phyloP scores from a whole-genome alignment of 2,113 vertebrate species.

The Lamprotornis superbus region DNA sequence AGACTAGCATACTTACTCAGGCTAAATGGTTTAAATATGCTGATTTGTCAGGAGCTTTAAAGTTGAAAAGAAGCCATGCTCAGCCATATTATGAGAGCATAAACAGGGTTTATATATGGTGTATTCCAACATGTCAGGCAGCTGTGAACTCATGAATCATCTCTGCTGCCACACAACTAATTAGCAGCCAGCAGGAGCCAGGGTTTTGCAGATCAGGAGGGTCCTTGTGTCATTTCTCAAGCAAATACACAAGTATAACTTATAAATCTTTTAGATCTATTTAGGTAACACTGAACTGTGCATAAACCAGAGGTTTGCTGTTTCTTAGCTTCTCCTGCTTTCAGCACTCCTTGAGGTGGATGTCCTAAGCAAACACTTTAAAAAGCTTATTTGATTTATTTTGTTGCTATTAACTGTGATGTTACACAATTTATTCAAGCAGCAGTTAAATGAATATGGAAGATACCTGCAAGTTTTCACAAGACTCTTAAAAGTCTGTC shows the following conservation, averaged over 20 bases:
- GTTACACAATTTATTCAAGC: not conserved
- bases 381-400: not conserved
- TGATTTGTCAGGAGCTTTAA: not conserved
- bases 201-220: not conserved
- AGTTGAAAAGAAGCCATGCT: not conserved
- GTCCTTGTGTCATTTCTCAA: not conserved
- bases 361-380: not conserved
- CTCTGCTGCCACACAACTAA: not conserved
- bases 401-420: not conserved
- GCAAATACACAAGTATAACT: not conserved
- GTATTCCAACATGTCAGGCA: not conserved
- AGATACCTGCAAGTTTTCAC: not conserved
- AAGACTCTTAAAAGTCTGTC: not conserved
- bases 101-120: not conserved
- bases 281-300: not conserved
- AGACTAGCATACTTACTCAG: not conserved
- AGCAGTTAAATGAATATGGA: not conserved
- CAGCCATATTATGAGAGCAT: not conserved
- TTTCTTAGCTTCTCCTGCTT: not conserved
- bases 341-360: not conserved
- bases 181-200: not conserved
- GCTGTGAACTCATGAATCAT: not conserved
- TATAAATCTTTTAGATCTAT: not conserved
- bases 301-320: not conserved
- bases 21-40: slow-evolving; percentile 26